Conservation (phyloP, 2,797 vertebrate genomes). For the Limnodromus scolopaceus region DNA sequence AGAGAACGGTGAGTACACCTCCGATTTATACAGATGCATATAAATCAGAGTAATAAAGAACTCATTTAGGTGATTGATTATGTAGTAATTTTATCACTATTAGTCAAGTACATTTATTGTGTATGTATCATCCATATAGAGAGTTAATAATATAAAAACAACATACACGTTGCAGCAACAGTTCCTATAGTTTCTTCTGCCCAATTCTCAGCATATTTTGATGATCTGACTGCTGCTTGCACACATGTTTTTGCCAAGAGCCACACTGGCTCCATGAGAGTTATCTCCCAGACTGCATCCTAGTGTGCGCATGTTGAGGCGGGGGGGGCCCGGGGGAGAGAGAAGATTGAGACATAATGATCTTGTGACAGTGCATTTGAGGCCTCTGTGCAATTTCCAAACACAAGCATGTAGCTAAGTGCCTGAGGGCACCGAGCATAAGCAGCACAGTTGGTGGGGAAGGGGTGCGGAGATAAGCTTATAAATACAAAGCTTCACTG, state of each 20-base stretch:
- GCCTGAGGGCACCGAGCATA: not conserved
- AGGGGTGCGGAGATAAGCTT: not conserved
- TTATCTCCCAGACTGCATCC: not conserved
- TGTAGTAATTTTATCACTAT: not conserved
- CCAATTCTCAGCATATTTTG: not conserved
- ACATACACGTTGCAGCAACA: not conserved
- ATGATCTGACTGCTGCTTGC: not conserved
- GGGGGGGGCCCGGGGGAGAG: too few relatives aligned
- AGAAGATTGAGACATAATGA: not conserved
- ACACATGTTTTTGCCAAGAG: not conserved
- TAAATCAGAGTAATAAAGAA: not conserved
- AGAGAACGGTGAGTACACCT: not conserved
- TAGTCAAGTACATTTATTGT: not conserved
- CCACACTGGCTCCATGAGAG: not conserved
- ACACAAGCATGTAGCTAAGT: not conserved
- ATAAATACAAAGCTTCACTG: not conserved
- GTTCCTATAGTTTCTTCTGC: not conserved
- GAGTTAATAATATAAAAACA: not conserved
- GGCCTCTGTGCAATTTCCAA: not conserved
- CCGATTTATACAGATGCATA: not conserved
- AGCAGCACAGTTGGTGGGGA: not conserved
- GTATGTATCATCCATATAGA: not conserved
- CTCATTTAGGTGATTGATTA: not conserved
- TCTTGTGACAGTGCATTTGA: not conserved
- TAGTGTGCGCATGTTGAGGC: fast-evolving